Percentiles rank a stretch among this genome's conserved stretches.
phyloP scores from a whole-genome alignment of 2,797 vertebrate species.

The Hozukius guyotensis region DNA sequence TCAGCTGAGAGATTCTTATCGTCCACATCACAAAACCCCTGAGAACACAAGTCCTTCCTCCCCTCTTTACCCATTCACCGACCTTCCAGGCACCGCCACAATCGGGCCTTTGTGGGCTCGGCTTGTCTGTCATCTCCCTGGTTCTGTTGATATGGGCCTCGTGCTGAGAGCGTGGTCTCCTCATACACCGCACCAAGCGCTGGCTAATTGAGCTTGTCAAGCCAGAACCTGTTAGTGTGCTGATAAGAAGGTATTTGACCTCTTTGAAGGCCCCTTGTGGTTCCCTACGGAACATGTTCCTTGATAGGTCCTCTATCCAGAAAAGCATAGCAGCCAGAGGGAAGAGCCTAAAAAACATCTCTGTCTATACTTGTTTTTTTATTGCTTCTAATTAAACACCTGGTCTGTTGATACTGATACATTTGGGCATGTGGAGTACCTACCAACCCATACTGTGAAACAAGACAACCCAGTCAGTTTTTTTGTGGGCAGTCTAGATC shows the following conservation, averaged over 20 bases:
- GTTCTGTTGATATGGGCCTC: slow-evolving; percentile 80
- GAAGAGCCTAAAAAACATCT: not conserved
- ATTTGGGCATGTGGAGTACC: no score
- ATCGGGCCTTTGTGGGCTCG: slow-evolving; percentile 76
- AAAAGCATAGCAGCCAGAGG: not conserved
- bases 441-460: no score
- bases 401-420: not conserved
- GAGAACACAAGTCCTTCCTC: slow-evolving; percentile 67
- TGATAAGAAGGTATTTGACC: slow-evolving; percentile 84
- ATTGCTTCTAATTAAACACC: not conserved
- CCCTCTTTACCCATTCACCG: slow-evolving; percentile 46
- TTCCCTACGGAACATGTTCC: slow-evolving; percentile 32
- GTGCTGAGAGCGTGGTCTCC: slow-evolving; percentile 72
- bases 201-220: slow-evolving; percentile 84
- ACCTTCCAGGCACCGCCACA: slow-evolving; percentile 69
- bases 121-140: slow-evolving; percentile 79
- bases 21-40: slow-evolving; percentile 56
- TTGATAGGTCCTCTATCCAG: slow-evolving; percentile 20
- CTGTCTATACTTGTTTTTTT: not conserved
- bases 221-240: slow-evolving; percentile 77
- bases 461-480: no score
- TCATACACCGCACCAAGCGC: slow-evolving; percentile 72
- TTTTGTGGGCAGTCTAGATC: no score
- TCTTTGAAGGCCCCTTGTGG: slow-evolving; percentile 41
- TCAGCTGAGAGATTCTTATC: slow-evolving; percentile 61